Evolutionary conservation across 2,113 vertebrate species (phyloP).

Genomic region (Lepus timidus): DNA sequence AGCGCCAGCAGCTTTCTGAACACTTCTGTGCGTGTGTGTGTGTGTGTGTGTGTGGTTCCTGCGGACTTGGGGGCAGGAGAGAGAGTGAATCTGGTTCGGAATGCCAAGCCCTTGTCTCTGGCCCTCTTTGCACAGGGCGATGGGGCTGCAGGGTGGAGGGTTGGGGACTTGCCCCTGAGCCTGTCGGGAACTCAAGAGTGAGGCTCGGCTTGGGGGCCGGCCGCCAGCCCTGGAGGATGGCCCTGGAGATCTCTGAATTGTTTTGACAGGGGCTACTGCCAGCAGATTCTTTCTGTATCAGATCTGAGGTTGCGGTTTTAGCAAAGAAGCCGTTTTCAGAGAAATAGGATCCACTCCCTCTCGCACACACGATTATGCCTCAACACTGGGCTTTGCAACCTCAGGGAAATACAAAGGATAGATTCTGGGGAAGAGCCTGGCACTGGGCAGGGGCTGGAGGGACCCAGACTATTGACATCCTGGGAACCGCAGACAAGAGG

Average conservation of each 20-base stretch:
- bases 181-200: background rate
- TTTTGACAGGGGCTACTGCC: slow-evolving; percentile 67
- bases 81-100: slow-evolving; percentile 1
- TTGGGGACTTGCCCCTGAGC: background rate
- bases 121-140: background rate
- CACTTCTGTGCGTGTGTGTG: background rate
- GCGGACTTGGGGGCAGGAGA: background rate
- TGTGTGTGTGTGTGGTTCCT: background rate
- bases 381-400: background rate
- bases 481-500: background rate
- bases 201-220: slow-evolving; percentile 40
- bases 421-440: background rate
- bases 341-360: background rate
- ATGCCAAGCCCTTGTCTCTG: background rate
- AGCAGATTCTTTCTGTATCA: slow-evolving; percentile 66
- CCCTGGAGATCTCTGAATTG: slow-evolving; percentile 43
- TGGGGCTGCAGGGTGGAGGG: background rate
- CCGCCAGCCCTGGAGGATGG: slow-evolving; percentile 60
- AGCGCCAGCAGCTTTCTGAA: slow-evolving; percentile 69
- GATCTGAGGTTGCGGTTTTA: slow-evolving; percentile 70
- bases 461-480: background rate
- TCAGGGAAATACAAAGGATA: background rate
- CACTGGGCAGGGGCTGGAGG: background rate
- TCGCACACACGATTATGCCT: background rate
- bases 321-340: slow-evolving; percentile 68